Evolutionary conservation across 1,140 invertebrate genomes (phyloP).

Genomic region (Mycetomoellerius zeteki): DNA sequence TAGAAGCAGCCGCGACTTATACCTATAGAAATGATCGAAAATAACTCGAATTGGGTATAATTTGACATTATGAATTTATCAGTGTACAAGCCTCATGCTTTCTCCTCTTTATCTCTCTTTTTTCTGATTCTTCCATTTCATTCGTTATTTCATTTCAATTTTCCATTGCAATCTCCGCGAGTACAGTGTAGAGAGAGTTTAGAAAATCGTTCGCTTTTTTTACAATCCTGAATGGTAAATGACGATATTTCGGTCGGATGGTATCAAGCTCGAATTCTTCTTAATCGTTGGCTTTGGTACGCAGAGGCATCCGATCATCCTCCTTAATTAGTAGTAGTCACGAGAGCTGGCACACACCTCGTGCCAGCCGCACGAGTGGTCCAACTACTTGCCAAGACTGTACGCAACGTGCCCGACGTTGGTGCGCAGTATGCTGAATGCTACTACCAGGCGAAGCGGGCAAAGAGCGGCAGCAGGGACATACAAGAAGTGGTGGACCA

Average conservation of each 20-base stretch:
- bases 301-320: background rate
- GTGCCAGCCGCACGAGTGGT: conserved; percentile 36
- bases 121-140: background rate
- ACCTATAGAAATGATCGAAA: too few species aligned
- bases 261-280: background rate
- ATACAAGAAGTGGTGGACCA: conserved; percentile 69
- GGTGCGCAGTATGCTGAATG: conserved; percentile 77
- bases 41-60: too few species aligned
- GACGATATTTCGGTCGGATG: background rate
- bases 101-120: background rate
- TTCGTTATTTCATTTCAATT: background rate
- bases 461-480: background rate
- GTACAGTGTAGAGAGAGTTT: background rate
- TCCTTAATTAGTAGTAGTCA: conserved; percentile 46
- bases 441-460: conserved; percentile 48
- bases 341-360: conserved; percentile 36
- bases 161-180: background rate
- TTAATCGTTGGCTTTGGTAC: background rate
- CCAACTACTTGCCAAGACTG: conserved; percentile 78
- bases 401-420: conserved; percentile 65
- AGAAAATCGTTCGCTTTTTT: background rate
- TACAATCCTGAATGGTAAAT: background rate
- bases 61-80: too few species aligned
- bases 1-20: too few species aligned
- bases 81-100: background rate